Evolutionary conservation across 2,888 invertebrate genomes (phyloP).

Genomic region (Caenorhabditis parvicauda): DNA sequence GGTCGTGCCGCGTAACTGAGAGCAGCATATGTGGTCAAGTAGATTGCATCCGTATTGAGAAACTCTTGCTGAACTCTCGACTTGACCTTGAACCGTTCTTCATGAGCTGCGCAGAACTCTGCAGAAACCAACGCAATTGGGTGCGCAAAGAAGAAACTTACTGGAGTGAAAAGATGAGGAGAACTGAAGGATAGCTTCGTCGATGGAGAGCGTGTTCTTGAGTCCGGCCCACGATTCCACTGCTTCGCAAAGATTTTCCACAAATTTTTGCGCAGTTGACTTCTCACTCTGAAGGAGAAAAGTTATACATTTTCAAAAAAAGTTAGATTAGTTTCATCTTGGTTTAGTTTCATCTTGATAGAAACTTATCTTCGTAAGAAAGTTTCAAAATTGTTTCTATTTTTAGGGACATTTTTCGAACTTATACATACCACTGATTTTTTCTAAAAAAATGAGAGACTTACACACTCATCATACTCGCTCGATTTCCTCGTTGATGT

Average conservation of each 20-base stretch:
- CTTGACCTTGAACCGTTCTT: conserved; percentile 39
- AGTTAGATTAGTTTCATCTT: too few species aligned
- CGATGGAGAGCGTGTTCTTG: conserved; percentile 29
- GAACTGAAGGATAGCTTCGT: conserved; percentile 44
- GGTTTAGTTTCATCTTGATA: too few species aligned
- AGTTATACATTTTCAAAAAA: too few species aligned
- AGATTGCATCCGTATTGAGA: conserved; percentile 52
- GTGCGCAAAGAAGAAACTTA: conserved; percentile 7
- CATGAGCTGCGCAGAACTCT: conserved; percentile 48
- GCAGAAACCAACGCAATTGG: conserved; percentile 4
- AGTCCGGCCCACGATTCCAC: conserved; percentile 23
- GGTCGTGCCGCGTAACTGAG: conserved; percentile 27
- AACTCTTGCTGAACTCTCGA: conserved; percentile 45
- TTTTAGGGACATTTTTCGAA: too few species aligned
- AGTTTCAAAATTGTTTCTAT: too few species aligned
- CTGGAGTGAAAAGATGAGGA: conserved; percentile 41
- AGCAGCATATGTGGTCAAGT: conserved; percentile 46
- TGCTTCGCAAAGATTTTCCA: conserved; percentile 21
- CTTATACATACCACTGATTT: too few species aligned
- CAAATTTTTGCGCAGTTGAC: conserved; percentile 37
- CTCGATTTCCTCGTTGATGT: conserved; percentile 10
- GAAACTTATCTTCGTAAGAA: too few species aligned
- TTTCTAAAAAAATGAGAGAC: too few species aligned
- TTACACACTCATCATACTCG: conserved; percentile 25
- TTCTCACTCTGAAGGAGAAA: conserved; percentile 43